Evolutionary conservation across 1,140 invertebrate species (phyloP), one percentile per base, ranked within the genome.

Genomic region (Acarapis woodi): DNA sequence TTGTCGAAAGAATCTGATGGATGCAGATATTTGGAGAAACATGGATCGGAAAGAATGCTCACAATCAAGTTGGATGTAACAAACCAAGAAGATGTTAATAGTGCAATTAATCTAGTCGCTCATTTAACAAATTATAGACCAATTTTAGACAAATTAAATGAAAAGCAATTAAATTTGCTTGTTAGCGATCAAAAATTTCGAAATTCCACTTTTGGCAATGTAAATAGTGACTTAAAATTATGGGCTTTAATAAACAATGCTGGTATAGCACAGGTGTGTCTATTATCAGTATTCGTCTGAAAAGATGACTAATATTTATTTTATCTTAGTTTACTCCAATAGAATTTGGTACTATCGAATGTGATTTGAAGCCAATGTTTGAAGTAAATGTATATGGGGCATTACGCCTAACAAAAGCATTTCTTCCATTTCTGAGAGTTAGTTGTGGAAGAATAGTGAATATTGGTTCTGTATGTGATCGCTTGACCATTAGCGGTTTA

Each of bases 201-300:
- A n/a, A n/a, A n/a, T n/a, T n/a, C n/a, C n/a, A n/a, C n/a, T n/a
- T n/a, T n/a, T n/a, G n/a, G n/a, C n/a, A n/a, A n/a, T n/a, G n/a
- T 14, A 9, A 26, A 29, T 29, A 22, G 14, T 18, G 22, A 16
- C 19, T 37, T 9, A 12, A 32, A 22, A 9, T 16, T 88, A 25
- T 85, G 78, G 78, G 76, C 73, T 10, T 57, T 88, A 28, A 68
- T 88, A 8, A 80, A 85, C 57, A 77, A 77, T 47, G 75, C 76
- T 38, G 72, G 74, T 0, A 53, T 64, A 5, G 55, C 52, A 55
- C 53, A 36, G 51, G n/a, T n/a, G n/a, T n/a, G n/a, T n/a, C n/a
- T n/a, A n/a, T n/a, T n/a, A n/a, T 52, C 2, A 6, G 9, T 3
- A 51, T 53, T 4, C 60, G 62, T 42, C 46, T 63, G 6, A 63